These are phyloP conservation scores for Polydrusus tereticollis DNA, from an alignment of 2,888 invertebrate species.

Conservation along the genomic window DNA sequence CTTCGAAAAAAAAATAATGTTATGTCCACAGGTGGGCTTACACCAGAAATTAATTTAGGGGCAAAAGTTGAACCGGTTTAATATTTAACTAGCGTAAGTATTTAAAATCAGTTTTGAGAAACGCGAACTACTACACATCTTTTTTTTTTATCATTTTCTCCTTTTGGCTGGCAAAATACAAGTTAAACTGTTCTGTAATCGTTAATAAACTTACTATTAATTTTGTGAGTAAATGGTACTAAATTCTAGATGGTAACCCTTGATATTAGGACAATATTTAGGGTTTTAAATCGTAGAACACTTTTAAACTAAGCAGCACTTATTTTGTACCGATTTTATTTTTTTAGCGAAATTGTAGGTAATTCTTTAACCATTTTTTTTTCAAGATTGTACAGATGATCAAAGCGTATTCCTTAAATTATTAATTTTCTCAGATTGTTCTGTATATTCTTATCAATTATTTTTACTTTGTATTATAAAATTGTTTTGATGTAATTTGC, in stretches of 20 bases:
- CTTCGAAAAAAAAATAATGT: no score
- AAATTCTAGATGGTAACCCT: slow-evolving; percentile 30
- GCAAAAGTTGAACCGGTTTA: no score
- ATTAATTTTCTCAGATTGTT: slow-evolving; percentile 26
- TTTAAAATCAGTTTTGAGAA: no score
- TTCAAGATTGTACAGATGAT: slow-evolving; percentile 11
- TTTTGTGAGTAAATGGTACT: slow-evolving; percentile 40
- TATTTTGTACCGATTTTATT: slow-evolving; percentile 19
- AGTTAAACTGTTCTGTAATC: slow-evolving; percentile 8
- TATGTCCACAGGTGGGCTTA: no score
- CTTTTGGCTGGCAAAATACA: slow-evolving; percentile 18
- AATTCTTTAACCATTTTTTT: slow-evolving; percentile 19
- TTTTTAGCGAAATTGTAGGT: slow-evolving; percentile 40
- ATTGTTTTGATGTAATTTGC: slow-evolving; percentile 47
- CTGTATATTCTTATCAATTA: slow-evolving; percentile 43
- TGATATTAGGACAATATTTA: slow-evolving; percentile 28
- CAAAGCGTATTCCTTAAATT: slow-evolving; percentile 25
- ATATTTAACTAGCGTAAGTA: no score
- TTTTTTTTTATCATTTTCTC: not conserved
- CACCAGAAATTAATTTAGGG: no score
- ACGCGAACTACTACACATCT: no score
- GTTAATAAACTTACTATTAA: slow-evolving; percentile 19
- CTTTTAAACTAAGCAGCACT: slow-evolving; percentile 28
- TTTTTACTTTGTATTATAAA: slow-evolving; percentile 48
- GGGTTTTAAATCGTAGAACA: slow-evolving; percentile 20